Percentiles rank a stretch among this genome's conserved stretches.
Evolutionary conservation across 2,888 invertebrate genomes (phyloP).

Genomic region (Scelioninae gen. 1): DNA sequence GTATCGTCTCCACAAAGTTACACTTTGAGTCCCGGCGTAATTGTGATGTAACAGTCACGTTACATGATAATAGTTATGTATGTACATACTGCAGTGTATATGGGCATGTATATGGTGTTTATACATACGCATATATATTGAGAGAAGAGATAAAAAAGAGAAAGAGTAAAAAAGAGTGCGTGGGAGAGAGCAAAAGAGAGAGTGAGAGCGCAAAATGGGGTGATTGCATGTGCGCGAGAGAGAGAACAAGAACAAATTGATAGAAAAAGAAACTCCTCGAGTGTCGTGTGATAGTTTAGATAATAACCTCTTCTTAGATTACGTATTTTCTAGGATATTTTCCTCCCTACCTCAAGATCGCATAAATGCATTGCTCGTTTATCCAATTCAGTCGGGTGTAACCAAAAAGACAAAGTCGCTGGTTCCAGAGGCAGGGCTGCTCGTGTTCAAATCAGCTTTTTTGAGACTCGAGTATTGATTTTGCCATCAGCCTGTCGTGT

Average conservation of each 20-base stretch:
- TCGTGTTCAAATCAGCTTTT: constrained; percentile 59
- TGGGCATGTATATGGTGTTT: constrained; percentile 36
- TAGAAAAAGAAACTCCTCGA: constrained; percentile 69
- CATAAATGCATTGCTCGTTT: constrained; percentile 72
- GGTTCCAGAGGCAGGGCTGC: constrained; percentile 61
- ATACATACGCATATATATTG: constrained; percentile 49
- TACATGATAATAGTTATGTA: constrained; percentile 62
- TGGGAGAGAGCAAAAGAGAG: constrained; percentile 16
- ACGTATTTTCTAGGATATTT: constrained; percentile 74
- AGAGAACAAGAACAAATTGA: constrained; percentile 45
- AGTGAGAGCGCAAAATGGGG: neutral
- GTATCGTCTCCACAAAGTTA: constrained; percentile 66
- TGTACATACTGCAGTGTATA: constrained; percentile 55
- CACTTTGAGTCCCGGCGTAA: constrained; percentile 66
- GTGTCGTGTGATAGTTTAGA: constrained; percentile 74
- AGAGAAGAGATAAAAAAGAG: constrained; percentile 20
- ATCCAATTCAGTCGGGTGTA: constrained; percentile 64
- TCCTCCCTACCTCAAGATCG: constrained; percentile 79
- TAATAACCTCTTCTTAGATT: constrained; percentile 71
- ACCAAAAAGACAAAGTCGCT: constrained; percentile 59
- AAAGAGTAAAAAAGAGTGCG: neutral
- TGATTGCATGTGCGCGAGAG: constrained; percentile 29
- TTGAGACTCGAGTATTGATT: constrained; percentile 59
- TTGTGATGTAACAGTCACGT: constrained; percentile 61
- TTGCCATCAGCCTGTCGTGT: constrained; percentile 59